Base-by-base conservation (phyloP, 2,113 vertebrate species). In the Orientallactaga bullata region DNA sequence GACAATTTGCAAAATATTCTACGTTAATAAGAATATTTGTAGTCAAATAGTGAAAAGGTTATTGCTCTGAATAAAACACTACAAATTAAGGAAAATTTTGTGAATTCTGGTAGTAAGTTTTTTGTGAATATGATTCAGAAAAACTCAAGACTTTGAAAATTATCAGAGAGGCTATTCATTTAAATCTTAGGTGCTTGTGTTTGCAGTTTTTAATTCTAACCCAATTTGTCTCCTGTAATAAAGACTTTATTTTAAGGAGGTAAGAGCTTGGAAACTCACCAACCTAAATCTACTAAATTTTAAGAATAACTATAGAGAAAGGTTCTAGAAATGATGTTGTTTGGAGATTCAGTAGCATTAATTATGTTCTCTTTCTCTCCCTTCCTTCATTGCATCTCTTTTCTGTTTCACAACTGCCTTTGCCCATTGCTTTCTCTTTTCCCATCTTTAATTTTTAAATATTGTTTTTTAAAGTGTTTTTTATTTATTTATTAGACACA, bases 1-100 rank as follows among this genome's bases (percentile, higher is more conserved):
- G 60, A 87, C 91, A 87, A 86, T 89, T 90, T 94, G 66, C 30
- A 86, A 72, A 81, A 86, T 30, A 85, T 63, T 96, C 37, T 32
- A 94, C 83, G 90, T 37, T 92, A n/a, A 66, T 74, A 61, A 10
- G 35, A 84, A 32, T 85, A 66, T 82, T 72, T 92, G 35, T 24
- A 39, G 42, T 76, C 72, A 76, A 76, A 7, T n/a, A 73, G 55
- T 17, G 83, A 47, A 83, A 91, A 85, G 35, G 17, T 60, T 71
- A 5, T 69, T 88, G 66, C 68, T 47, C 9, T 68, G 20, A 60
- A 63, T 68, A 60, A 96, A 21, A 30, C 63, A 2, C 28, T 72
- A 88, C 72, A 35, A 81, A 76, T 30, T 69, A 21, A 96, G 68
- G 61, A 37, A 72, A 58, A 17, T 61, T 51, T 51, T 93, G 8